Evolutionary conservation across 2,888 invertebrate genomes (phyloP), one percentile per base, ranked within the genome.

Genomic region (Fissipunctia ypsillon): DNA sequence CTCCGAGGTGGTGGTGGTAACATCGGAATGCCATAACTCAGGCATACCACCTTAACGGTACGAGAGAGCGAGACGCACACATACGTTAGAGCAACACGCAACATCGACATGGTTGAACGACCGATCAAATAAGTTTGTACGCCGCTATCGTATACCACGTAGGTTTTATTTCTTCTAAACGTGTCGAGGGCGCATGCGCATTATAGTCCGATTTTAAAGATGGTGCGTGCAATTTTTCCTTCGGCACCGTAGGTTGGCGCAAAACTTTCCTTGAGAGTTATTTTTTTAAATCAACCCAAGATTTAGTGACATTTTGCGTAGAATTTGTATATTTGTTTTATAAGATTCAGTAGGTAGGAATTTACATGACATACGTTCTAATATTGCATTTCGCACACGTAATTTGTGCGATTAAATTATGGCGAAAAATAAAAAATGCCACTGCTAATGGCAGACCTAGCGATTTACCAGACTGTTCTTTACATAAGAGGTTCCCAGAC

Each of bases 81-180:
- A 92, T 89, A 81, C 70, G 90, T 74, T 80, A 80, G 91, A 94
- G 82, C 78, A 91, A 87, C 91, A 93, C 78, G 86, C 84, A 86
- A 84, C 84, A 88, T 86, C 93, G 94, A 93, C 94, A 94, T 94
- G 95, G 96, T 96, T 96, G 95, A 96, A 96, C 95, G 96, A 95
- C 96, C 96, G 95, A 95, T 96, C 96, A 96, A 95, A 96, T 95
- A 95, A 95, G 95, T 95, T 95, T 94, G 95, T 95, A 93, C 94
- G 92, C 91, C 88, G 92, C 93, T 91, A 91, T 93, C 93, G 93
- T 95, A 94, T 93, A 93, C 94, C 92, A 93, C 93, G 94, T 94
- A 93, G 94, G 94, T 94, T 95, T 93, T 93, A 94, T 94, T 94
- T 94, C 94, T 93, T 94, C 94, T 94, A 93, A 92, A 92, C 93